Evolutionary conservation across 2,113 vertebrate genomes (phyloP).

Genomic region (Epinephelus fuscoguttatus): DNA sequence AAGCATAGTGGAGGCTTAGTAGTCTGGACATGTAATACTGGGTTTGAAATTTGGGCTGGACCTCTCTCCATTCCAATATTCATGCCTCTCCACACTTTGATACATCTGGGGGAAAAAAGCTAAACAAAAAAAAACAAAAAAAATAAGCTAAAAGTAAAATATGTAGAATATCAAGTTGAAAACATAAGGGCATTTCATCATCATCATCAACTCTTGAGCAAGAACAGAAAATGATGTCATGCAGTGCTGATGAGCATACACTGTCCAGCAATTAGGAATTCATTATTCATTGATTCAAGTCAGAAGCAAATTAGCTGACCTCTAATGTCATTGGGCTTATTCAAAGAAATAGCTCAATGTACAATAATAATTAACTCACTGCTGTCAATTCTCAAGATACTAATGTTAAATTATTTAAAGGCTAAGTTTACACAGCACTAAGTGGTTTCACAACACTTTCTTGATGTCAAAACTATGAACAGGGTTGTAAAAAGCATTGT

Average conservation of each 20-base stretch:
- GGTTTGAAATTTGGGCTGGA: neutral
- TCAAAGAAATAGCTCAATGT: neutral
- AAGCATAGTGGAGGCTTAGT: neutral
- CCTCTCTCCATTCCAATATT: neutral
- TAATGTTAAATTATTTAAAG: slow-evolving; percentile 9
- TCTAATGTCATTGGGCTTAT: neutral
- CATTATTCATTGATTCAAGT: neutral
- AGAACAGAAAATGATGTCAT: slow-evolving; percentile 2
- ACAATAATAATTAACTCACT: neutral
- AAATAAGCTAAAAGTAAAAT: neutral
- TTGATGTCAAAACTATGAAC: too few relatives aligned
- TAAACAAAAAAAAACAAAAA: neutral
- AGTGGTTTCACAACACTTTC: too few relatives aligned
- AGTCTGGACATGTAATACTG: slow-evolving; percentile 4
- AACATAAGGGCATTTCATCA: neutral
- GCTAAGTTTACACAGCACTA: neutral
- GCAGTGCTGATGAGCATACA: neutral
- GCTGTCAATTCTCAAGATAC: neutral
- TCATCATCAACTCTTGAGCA: neutral
- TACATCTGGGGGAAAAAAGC: neutral
- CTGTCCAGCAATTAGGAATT: neutral
- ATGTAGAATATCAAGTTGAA: neutral
- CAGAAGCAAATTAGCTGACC: neutral
- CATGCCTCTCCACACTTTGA: neutral
- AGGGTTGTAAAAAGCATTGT: too few relatives aligned